A percentile compares a stretch with the other conserved stretches of the same genome.
Evolutionary conservation across 2,888 invertebrate species (phyloP).

Genomic region (Mellilla xanthometata): DNA sequence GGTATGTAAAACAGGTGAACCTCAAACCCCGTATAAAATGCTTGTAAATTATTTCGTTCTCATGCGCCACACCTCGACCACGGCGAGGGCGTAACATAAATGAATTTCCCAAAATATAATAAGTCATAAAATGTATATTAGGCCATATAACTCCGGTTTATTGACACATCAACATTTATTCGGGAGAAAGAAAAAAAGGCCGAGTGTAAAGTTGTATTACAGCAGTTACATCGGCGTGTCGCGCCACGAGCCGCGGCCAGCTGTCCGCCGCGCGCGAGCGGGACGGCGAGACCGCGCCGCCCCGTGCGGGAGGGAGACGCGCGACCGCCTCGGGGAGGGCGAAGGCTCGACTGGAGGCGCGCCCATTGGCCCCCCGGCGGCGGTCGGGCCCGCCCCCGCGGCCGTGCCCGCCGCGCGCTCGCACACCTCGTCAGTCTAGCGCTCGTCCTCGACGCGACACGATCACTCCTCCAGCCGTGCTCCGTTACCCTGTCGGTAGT

Average conservation of each 20-base stretch:
- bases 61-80: constrained; percentile 5
- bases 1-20: too few relatives aligned
- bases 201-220: constrained; percentile 51
- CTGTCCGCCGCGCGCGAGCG: constrained; percentile 62
- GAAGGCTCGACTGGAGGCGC: constrained; percentile 57
- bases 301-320: constrained; percentile 45
- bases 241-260: constrained; percentile 67
- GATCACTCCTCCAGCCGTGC: constrained; percentile 62
- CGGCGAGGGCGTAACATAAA: constrained; percentile 14
- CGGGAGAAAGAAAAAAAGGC: constrained; percentile 39
- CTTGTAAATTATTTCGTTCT: not conserved
- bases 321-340: constrained; percentile 56
- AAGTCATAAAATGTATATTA: constrained; percentile 23
- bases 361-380: constrained; percentile 54
- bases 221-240: constrained; percentile 65
- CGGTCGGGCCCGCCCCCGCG: constrained; percentile 70
- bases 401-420: constrained; percentile 54
- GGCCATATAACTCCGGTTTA: constrained; percentile 32
- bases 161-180: constrained; percentile 43
- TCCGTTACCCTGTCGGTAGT: constrained; percentile 62
- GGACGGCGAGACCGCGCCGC: constrained; percentile 50
- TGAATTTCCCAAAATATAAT: constrained; percentile 21
- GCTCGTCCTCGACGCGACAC: constrained; percentile 74
- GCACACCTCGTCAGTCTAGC: constrained; percentile 68
- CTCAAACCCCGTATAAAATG: not conserved